Evolutionary conservation across 2,888 invertebrate species (phyloP).

Genomic region (Troides helena): DNA sequence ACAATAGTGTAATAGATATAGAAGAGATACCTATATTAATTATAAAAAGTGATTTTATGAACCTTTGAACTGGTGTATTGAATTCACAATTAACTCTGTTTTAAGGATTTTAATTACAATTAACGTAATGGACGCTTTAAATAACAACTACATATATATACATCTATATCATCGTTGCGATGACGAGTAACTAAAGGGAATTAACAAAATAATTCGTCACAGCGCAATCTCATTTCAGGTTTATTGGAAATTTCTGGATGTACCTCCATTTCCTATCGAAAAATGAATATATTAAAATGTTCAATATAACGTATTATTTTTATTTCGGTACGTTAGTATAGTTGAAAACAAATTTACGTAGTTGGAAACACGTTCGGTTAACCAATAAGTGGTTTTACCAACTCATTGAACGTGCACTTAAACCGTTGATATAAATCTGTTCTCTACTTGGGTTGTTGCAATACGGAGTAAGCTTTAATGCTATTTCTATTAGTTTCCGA

Average conservation of each 20-base stretch:
- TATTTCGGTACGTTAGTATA: constrained; percentile 31
- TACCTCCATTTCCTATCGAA: constrained; percentile 48
- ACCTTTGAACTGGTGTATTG: too few relatives aligned
- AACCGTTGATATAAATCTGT: constrained; percentile 27
- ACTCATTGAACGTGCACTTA: constrained; percentile 57
- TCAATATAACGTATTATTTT: constrained; percentile 42
- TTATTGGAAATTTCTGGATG: constrained; percentile 52
- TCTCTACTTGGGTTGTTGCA: constrained; percentile 1
- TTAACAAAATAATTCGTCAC: constrained; percentile 53
- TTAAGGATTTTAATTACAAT: neutral
- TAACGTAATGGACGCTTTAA: constrained; percentile 9
- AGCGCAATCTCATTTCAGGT: constrained; percentile 50
- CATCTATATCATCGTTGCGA: constrained; percentile 28
- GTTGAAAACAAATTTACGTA: constrained; percentile 5
- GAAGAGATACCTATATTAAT: neutral
- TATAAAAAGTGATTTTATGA: too few relatives aligned
- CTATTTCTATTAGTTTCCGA: constrained; percentile 1
- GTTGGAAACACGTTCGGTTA: constrained; percentile 33
- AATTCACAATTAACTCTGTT: neutral
- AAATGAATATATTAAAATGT: constrained; percentile 49
- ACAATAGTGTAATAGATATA: too few relatives aligned
- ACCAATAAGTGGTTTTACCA: constrained; percentile 57
- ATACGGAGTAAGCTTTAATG: constrained; percentile 6
- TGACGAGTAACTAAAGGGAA: constrained; percentile 38
- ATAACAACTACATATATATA: constrained; percentile 11